phyloP scores from a whole-genome alignment of 2,113 vertebrate species.

The Carassius carassius region DNA sequence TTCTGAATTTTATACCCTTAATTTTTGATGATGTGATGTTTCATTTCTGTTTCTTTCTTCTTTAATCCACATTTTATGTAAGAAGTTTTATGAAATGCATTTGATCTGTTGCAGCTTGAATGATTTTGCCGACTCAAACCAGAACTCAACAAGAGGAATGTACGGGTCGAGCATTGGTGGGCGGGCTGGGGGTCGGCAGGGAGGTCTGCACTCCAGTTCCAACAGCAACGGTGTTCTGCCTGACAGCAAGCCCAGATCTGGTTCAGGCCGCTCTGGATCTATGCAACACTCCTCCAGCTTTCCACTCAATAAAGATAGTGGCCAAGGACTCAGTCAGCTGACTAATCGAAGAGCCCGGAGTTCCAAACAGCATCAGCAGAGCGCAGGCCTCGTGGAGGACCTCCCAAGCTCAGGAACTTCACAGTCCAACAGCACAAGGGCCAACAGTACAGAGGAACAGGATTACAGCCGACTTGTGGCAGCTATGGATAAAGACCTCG shows the following conservation, averaged over 20 bases:
- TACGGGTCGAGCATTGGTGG: constrained; percentile 78
- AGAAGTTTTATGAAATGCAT: background rate
- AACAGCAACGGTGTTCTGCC: constrained; percentile 78
- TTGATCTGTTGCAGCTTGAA: constrained; percentile 77
- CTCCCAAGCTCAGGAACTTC: constrained; percentile 70
- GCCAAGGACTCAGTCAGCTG: constrained; percentile 70
- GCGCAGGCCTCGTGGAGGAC: constrained; percentile 75
- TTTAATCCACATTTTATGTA: background rate
- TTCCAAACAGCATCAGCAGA: constrained; percentile 64
- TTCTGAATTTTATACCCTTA: background rate
- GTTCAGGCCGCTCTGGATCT: constrained; percentile 79
- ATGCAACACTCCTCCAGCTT: constrained; percentile 73
- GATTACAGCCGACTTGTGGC: constrained; percentile 90
- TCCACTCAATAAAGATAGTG: constrained; percentile 46
- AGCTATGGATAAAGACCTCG: constrained; percentile 95
- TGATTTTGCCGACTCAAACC: constrained; percentile 80
- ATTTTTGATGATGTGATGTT: background rate
- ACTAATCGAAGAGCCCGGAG: constrained; percentile 78
- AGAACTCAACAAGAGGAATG: constrained; percentile 79
- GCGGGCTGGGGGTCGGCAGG: constrained; percentile 78
- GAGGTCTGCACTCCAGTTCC: constrained; percentile 71
- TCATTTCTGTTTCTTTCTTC: too few species aligned
- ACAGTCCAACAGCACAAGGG: constrained; percentile 69
- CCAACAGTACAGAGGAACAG: constrained; percentile 83
- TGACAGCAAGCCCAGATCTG: constrained; percentile 77